Conservation (phyloP, 2,113 vertebrate species). For the Narcine bancroftii region DNA sequence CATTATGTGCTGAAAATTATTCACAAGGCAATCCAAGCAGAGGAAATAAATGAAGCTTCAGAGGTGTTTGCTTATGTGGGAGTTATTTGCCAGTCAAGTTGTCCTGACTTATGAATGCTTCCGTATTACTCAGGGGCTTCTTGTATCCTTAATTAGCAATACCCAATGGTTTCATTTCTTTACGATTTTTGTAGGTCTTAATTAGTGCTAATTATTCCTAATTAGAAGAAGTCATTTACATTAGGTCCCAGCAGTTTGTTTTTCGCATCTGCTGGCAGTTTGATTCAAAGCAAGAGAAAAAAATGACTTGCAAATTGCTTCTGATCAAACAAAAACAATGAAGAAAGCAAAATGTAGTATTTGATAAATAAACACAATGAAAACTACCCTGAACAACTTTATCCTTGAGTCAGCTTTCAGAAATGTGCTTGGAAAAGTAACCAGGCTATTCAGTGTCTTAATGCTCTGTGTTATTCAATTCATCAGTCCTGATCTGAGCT, state of each 20-base stretch:
- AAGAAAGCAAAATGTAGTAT: neutral
- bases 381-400: neutral
- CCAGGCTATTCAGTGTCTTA: neutral
- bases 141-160: slow-evolving; percentile 31
- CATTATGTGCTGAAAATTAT: slow-evolving; percentile 31
- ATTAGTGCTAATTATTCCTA: slow-evolving; percentile 36
- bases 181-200: slow-evolving; percentile 27
- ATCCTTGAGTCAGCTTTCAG: neutral
- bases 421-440: neutral
- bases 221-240: slow-evolving; percentile 36
- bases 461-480: neutral
- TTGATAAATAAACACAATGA: neutral
- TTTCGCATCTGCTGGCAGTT: slow-evolving; percentile 25
- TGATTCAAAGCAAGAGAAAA: slow-evolving; percentile 15
- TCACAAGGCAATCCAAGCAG: slow-evolving; percentile 13
- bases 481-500: neutral
- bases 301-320: neutral
- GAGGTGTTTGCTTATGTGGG: slow-evolving; percentile 6
- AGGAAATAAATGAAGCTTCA: slow-evolving; percentile 3
- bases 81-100: neutral
- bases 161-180: slow-evolving; percentile 36
- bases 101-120: neutral
- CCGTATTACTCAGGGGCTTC: slow-evolving; percentile 1
- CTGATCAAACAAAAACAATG: neutral
- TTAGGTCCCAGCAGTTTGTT: slow-evolving; percentile 31